Base-by-base conservation (phyloP, 1,140 invertebrate genomes). In the Physella acuta region DNA sequence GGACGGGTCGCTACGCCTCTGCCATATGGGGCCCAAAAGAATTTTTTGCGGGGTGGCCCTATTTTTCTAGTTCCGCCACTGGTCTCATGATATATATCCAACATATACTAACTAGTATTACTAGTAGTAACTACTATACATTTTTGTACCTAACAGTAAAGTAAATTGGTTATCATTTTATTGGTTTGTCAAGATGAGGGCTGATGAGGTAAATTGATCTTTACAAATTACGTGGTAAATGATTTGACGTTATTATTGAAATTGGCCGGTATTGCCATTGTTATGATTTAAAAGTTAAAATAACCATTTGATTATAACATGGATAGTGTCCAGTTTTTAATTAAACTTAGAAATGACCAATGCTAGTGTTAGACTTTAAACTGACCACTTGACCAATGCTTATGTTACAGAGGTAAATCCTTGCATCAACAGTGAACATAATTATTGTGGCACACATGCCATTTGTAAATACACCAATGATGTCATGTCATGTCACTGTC, bases 321-420 rank as follows among this genome's bases (percentile, higher is more conserved):
- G 17, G 39, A 20, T 20, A 44, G 11, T 28, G 8, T 11, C 24
- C 8, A 26, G 28, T 11, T 17, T 56, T 17, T 28, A 11, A 8
- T 56, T 26, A 8, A 17, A 11, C 8, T 8, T 8, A 8, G 8
- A 56, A 26, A 56, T 28, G 28, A 17, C 53, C 28, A 28, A 56
- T 8, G 17, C 28, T 56, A 14, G 11, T 56, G 11, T n/a, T 56
- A 14, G 11, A 8, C 26, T 56, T 8, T 14, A 56, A n/a, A 5
- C 11, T n/a, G n/a, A 14, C n/a, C n/a, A 11, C 44, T n/a, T 14
- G n/a, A 14, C 44, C n/a, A 14, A 14, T 49, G n/a, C 44, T n/a
- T n/a, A n/a, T n/a, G n/a, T n/a, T 28, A n/a, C 58, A 64, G 62
- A 51, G 33, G 16, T 64, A 11, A 64, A 64, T 26, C 62, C 62